Conservation (phyloP, 2,888 invertebrate genomes). For the Cantharis rustica region DNA sequence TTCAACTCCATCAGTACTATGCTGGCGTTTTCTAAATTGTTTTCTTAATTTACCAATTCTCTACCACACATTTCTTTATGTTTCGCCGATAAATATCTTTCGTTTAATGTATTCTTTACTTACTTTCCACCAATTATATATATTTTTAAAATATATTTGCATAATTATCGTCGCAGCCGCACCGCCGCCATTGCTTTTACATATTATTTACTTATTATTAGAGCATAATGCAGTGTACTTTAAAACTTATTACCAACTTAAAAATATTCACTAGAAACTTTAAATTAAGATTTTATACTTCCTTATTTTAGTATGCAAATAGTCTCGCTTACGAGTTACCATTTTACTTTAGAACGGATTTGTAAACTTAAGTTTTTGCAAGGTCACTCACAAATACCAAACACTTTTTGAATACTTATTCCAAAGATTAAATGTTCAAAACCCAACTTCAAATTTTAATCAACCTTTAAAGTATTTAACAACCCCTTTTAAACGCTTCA, state of each 20-base stretch:
- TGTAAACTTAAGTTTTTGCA: not conserved
- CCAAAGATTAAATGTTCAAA: not conserved
- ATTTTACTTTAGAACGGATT: not conserved
- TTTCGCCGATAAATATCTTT: not conserved
- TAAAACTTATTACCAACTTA: not conserved
- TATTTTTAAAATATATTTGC: not conserved
- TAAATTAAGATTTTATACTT: not conserved
- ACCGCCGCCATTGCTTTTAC: not conserved
- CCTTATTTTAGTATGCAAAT: not conserved
- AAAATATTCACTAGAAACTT: not conserved
- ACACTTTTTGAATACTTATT: not conserved
- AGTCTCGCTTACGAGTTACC: not conserved
- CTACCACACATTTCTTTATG: not conserved
- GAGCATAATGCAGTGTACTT: not conserved
- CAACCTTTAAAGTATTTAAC: not conserved
- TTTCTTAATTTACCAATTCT: conserved; percentile 1
- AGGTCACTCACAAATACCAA: not conserved
- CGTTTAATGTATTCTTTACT: not conserved
- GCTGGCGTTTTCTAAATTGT: not conserved
- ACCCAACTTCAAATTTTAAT: not conserved
- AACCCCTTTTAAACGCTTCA: not conserved
- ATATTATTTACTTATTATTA: not conserved
- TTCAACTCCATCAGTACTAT: conserved; percentile 4
- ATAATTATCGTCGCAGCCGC: not conserved
- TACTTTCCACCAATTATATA: not conserved